Base-by-base conservation (phyloP, 2,113 vertebrate species). In the Gobius niger region DNA sequence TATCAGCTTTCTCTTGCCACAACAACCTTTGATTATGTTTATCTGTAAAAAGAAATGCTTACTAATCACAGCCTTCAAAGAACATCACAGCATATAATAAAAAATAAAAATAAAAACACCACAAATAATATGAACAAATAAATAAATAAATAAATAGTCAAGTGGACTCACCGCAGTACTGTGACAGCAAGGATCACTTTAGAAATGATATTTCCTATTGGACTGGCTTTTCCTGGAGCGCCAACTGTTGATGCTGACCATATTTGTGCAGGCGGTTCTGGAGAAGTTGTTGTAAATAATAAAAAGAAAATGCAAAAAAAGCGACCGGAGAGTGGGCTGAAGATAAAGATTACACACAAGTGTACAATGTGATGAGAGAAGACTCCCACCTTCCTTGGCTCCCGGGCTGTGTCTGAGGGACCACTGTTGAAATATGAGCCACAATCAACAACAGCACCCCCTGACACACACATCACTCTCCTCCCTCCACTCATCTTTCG, bases 341-440 rank as follows among this genome's bases (percentile, higher is more conserved):
- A 50, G 64, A 16, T 18, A 67, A 66, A 64, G 47, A 73, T 57
- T 57, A 73, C 13, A 71, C 44, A 7, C 68, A 47, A 62, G 54
- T 63, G 40, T 57, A 60, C 50, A 80, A 59, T 85, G n/a, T 63
- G 73, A 79, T 69, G 74, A 78, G 78, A 67, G 68, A 75, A 67
- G 49, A 75, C 85, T 80, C 70, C 70, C 73, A 77, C 73, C 71
- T 76, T 81, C 71, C 53, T 75, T 67, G 72, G 75, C 68, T 81
- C 60, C 66, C 52, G 60, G 73, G 85, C 80, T 91, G 75, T 74
- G 82, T 77, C 84, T 80, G 88, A 61, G 68, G 85, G 88, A 89
- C 87, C 89, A 90, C 86, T 77, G 77, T 82, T 89, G 84, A 88
- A 88, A 88, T 91, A 88, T 85, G 85, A 87, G 80, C 73, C 75